A percentile compares a stretch with the other conserved stretches of the same genome.
Conservation (phyloP, 1,140 invertebrate species). For the Sycophila sp. region DNA sequence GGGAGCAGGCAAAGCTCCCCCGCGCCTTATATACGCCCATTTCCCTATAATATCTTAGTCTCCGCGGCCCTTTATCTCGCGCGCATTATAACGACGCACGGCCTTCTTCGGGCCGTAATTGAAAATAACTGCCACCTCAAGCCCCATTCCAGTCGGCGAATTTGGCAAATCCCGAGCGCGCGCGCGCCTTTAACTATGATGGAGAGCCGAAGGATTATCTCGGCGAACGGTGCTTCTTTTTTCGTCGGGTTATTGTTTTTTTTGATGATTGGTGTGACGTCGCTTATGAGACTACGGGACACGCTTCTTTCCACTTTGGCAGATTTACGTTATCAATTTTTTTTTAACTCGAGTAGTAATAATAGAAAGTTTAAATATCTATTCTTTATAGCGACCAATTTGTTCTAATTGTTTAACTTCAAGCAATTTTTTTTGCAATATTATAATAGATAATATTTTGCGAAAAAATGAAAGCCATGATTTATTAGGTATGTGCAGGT, state of each 20-base stretch:
- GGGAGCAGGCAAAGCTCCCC: conserved; percentile 29
- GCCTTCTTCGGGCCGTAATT: conserved; percentile 56
- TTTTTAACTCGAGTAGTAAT: too few species aligned
- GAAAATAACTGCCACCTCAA: conserved; percentile 64
- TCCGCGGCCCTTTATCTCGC: conserved; percentile 65
- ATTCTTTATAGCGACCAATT: too few species aligned
- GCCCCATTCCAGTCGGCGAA: too few species aligned
- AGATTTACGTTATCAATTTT: too few species aligned
- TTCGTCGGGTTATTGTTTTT: conserved; percentile 30
- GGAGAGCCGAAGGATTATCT: conserved; percentile 45
- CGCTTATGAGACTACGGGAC: background rate
- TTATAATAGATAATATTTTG: too few species aligned
- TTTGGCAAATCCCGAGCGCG: conserved; percentile 49
- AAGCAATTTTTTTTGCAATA: too few species aligned
- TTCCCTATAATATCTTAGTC: conserved; percentile 67
- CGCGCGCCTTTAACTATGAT: conserved; percentile 29
- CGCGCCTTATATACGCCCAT: conserved; percentile 61
- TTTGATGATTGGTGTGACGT: background rate
- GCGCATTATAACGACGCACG: conserved; percentile 57
- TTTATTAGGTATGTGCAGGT: too few species aligned
- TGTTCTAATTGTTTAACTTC: too few species aligned
- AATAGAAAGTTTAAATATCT: too few species aligned
- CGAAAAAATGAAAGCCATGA: too few species aligned
- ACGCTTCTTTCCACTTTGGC: too few species aligned
- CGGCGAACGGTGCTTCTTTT: background rate